These are phyloP conservation scores for Pseudomugil gertrudae DNA, from an alignment of 2,797 vertebrate species.

Conservation along the genomic window DNA sequence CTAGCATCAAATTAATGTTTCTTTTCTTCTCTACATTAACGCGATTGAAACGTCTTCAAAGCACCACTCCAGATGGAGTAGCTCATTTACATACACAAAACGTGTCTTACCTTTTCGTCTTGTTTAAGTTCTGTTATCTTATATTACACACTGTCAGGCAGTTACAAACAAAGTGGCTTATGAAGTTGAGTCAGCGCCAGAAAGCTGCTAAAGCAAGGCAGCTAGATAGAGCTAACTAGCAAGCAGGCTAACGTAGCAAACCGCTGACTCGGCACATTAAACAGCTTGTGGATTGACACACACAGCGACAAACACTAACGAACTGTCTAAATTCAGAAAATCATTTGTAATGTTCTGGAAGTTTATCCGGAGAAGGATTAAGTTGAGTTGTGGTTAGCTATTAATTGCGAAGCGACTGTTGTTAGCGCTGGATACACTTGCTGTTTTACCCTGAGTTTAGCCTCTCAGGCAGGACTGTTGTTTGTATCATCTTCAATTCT, in stretches of 20 bases:
- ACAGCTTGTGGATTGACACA: not conserved
- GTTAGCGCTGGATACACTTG: slow-evolving; percentile 19
- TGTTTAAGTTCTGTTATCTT: not conserved
- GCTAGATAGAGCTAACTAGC: slow-evolving; percentile 42
- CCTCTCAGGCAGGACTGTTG: slow-evolving; percentile 23
- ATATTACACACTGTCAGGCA: not conserved
- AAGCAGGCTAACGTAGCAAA: slow-evolving; percentile 19
- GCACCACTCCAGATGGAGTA: no score
- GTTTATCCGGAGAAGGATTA: not conserved
- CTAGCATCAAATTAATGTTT: slow-evolving; percentile 4
- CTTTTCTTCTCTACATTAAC: not conserved
- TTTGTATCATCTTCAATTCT: no score
- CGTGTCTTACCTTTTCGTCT: slow-evolving; percentile 48
- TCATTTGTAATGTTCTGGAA: not conserved
- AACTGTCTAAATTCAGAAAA: not conserved
- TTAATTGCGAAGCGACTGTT: slow-evolving; percentile 46
- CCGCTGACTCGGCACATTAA: not conserved
- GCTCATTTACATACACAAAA: not conserved
- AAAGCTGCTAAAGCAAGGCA: slow-evolving; percentile 21
- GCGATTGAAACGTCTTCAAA: not conserved
- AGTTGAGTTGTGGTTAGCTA: slow-evolving; percentile 20
- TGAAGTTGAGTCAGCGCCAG: slow-evolving; percentile 9
- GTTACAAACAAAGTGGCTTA: slow-evolving; percentile 7
- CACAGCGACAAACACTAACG: slow-evolving; percentile 5
- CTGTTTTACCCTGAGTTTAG: accelerated